Evolutionary conservation across 2,113 vertebrate species (phyloP).

Genomic region (Aspidoscelis tigris): DNA sequence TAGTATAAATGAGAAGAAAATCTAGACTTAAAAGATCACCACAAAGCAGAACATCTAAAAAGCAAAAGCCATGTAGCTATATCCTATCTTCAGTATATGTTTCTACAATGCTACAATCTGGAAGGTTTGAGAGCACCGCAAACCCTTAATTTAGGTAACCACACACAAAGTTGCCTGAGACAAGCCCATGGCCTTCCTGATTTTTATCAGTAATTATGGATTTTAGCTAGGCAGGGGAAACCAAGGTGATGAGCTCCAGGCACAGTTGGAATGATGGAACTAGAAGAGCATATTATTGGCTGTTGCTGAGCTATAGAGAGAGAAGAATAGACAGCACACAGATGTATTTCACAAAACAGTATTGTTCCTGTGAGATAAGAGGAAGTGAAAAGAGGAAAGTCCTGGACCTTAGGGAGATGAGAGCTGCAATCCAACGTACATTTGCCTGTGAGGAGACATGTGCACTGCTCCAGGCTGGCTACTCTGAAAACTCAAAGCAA

Average conservation of each 20-base stretch:
- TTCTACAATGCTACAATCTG: neutral
- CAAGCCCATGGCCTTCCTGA: neutral
- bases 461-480: no score
- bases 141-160: neutral
- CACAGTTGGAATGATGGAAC: no score
- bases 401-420: no score
- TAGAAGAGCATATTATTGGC: no score
- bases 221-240: neutral
- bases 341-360: neutral
- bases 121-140: neutral
- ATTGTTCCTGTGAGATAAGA: neutral
- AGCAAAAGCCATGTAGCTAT: neutral
- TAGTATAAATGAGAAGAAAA: slow-evolving; percentile 3
- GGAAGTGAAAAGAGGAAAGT: neutral
- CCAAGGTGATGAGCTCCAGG: no score
- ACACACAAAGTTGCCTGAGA: neutral
- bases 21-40: slow-evolving; percentile 1
- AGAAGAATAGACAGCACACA: neutral
- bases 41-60: slow-evolving; percentile 11
- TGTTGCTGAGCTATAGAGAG: neutral
- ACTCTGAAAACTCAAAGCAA: no score
- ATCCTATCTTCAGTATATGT: neutral
- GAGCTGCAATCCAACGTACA: no score
- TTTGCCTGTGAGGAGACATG: no score
- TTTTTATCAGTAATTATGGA: neutral